Conservation (phyloP, 2,113 vertebrate genomes). For the Tauraco erythrolophus region DNA sequence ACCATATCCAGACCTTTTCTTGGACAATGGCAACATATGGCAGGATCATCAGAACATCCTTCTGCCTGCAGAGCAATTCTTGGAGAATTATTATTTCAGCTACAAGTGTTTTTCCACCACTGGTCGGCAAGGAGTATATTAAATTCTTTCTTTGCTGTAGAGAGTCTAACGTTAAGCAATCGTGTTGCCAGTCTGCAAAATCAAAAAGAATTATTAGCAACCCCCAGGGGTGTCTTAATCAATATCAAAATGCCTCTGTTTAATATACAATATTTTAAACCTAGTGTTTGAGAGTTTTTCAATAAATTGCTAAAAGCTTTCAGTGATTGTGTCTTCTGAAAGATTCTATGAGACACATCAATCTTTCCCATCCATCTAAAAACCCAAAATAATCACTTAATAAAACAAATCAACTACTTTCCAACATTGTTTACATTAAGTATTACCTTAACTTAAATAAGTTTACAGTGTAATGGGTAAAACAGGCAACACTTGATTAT, state of each 20-base stretch:
- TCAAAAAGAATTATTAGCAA: background rate
- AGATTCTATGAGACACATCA: background rate
- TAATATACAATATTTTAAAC: background rate
- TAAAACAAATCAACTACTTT: background rate
- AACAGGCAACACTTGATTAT: background rate
- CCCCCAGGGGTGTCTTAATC: rapidly evolving
- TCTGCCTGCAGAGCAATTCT: slow-evolving; percentile 91
- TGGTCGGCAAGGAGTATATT: slow-evolving; percentile 95
- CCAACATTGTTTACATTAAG: background rate
- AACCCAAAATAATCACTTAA: background rate
- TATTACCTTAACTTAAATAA: background rate
- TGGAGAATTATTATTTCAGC: slow-evolving; percentile 94
- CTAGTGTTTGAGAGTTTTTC: background rate
- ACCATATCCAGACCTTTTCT: slow-evolving; percentile 86
- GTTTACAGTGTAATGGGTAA: background rate
- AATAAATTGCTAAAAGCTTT: background rate
- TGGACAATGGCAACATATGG: slow-evolving; percentile 96
- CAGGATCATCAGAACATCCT: slow-evolving; percentile 90
- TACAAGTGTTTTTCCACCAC: slow-evolving; percentile 96
- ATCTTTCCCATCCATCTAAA: background rate
- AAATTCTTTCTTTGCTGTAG: slow-evolving; percentile 90
- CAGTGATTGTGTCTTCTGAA: background rate
- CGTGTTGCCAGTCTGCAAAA: slow-evolving; percentile 92
- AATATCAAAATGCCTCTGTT: background rate
- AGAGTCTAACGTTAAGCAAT: slow-evolving; percentile 89